Conservation (phyloP, 2,113 vertebrate genomes). For the Callipepla californica region DNA sequence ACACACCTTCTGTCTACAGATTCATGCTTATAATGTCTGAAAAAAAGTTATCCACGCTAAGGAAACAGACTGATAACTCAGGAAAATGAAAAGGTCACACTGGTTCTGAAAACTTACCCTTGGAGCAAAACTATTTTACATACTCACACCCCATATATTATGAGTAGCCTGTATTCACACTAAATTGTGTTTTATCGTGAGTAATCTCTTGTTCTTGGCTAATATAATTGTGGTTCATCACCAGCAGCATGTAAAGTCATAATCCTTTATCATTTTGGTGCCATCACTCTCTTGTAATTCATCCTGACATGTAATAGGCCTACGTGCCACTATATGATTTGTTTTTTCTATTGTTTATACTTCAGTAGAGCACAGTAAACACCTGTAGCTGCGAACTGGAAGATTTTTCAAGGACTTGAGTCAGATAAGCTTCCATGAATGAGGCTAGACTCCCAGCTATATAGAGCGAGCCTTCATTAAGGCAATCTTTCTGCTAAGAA, state of each 20-base stretch:
- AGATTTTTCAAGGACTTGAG: background rate
- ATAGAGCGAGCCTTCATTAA: background rate
- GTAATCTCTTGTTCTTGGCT: conserved; percentile 4
- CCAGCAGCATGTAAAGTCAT: background rate
- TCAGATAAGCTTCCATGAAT: background rate
- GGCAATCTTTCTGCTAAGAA: background rate
- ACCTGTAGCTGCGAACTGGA: background rate
- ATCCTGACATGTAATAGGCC: background rate
- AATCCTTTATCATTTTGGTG: background rate
- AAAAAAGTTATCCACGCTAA: background rate
- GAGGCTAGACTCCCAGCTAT: background rate
- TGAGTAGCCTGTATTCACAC: background rate
- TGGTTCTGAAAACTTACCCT: background rate
- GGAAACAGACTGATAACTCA: background rate
- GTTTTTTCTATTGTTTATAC: conserved; percentile 9
- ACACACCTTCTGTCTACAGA: background rate
- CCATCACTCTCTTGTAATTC: background rate
- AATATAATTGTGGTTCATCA: conserved; percentile 23
- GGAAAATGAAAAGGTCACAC: conserved; percentile 7
- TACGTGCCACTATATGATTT: background rate
- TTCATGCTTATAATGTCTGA: background rate
- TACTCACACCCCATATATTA: background rate
- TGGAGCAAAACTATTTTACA: background rate
- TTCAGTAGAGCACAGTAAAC: background rate
- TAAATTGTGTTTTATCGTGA: conserved; percentile 37